Evolutionary conservation across 1,140 invertebrate genomes (phyloP).

Genomic region (Microvelia longipes): DNA sequence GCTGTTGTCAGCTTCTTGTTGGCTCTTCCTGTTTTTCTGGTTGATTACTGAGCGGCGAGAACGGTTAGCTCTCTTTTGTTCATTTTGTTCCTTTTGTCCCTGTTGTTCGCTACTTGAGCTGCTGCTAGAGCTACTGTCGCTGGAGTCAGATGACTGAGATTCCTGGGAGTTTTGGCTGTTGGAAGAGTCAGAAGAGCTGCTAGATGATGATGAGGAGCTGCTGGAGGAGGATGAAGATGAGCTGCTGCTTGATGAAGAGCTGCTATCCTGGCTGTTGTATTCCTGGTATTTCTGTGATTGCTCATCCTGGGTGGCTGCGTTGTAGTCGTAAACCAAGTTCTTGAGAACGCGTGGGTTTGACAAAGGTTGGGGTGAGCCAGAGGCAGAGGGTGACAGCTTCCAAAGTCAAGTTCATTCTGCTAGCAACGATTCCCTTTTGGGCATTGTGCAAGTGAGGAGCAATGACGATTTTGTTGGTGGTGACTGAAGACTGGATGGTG

Average conservation of each 20-base stretch:
- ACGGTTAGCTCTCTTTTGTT: neutral
- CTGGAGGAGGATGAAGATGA: neutral
- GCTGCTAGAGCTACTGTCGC: neutral
- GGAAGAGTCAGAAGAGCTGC: neutral
- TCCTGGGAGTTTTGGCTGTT: neutral
- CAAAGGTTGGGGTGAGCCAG: conserved; percentile 5
- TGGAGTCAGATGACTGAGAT: neutral
- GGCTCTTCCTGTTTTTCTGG: neutral
- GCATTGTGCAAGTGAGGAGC: conserved; percentile 15
- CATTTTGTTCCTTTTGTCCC: neutral
- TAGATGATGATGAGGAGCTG: neutral
- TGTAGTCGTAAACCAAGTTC: conserved; percentile 21
- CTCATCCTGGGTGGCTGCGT: conserved; percentile 12
- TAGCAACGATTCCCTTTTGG: conserved; percentile 19
- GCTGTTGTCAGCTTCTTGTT: neutral
- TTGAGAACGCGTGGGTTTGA: conserved; percentile 12
- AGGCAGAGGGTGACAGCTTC: conserved; percentile 16
- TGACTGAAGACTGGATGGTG: conserved; percentile 23
- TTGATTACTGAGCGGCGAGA: neutral
- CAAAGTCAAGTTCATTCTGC: conserved; percentile 21
- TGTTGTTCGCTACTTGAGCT: neutral
- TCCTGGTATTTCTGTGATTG: conserved; percentile 4
- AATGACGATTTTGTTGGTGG: conserved; percentile 20
- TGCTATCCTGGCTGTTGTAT: conserved; percentile 1
- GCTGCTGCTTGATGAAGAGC: conserved; percentile 13